These are phyloP conservation scores for Enoplolaimus lenunculus DNA, from an alignment of 2,888 invertebrate genomes.

Conservation along the genomic window DNA sequence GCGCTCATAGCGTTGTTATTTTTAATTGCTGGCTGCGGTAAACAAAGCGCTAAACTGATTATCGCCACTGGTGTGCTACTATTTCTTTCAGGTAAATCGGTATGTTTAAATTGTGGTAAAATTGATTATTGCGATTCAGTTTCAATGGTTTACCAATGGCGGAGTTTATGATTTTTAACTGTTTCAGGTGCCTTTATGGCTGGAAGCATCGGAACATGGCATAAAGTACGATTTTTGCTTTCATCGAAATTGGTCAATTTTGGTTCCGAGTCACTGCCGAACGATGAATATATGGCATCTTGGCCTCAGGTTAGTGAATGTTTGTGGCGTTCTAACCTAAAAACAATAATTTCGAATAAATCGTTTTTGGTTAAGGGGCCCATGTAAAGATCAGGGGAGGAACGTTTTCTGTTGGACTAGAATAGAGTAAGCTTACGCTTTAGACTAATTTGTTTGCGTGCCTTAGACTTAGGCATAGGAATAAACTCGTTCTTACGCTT, in stretches of 20 bases:
- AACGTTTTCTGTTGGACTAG: too few species aligned
- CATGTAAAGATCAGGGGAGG: too few species aligned
- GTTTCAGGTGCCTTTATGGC: conserved; percentile 6
- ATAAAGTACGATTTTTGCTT: not conserved
- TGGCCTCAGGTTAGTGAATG: conserved; percentile 1
- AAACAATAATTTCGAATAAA: too few species aligned
- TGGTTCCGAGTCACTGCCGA: not conserved
- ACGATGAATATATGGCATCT: not conserved
- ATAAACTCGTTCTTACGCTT: too few species aligned
- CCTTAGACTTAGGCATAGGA: too few species aligned
- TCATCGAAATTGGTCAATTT: not conserved
- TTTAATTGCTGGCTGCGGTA: conserved; percentile 89
- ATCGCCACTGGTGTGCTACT: conserved; percentile 79
- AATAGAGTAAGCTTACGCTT: too few species aligned
- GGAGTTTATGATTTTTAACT: too few species aligned
- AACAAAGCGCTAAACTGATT: conserved; percentile 78
- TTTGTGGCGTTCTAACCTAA: not conserved
- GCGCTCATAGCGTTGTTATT: conserved; percentile 87
- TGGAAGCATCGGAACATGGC: not conserved
- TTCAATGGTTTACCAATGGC: too few species aligned
- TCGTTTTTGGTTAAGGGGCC: too few species aligned
- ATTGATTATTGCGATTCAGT: too few species aligned
- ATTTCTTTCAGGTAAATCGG: conserved; percentile 64
- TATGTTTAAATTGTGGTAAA: too few species aligned
- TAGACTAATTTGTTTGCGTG: too few species aligned